A percentile compares a stretch with the other conserved stretches of the same genome.
These are phyloP conservation scores for Aphelocoma californica DNA, from an alignment of 2,797 vertebrate genomes.

Conservation along the genomic window DNA sequence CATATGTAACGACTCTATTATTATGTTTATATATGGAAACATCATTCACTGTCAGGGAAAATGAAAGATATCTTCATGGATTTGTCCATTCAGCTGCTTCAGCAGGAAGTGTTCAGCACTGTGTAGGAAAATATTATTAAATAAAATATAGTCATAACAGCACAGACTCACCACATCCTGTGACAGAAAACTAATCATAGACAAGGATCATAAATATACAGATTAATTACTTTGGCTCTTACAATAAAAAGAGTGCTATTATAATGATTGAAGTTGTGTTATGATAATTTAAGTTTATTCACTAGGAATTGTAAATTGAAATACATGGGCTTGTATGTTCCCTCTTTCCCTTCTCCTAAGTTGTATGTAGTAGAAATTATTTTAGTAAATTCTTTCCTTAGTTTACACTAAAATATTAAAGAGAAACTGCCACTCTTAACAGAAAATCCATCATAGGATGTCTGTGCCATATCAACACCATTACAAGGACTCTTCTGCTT, in stretches of 20 bases:
- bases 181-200: not conserved
- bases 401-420: conserved; percentile 4
- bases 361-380: not conserved
- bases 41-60: conserved; percentile 71
- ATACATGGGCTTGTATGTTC: not conserved
- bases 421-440: not conserved
- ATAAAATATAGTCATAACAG: conserved; percentile 43
- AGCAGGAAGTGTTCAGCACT: conserved; percentile 57
- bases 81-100: conserved; percentile 74
- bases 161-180: not conserved
- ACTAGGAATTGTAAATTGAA: conserved; percentile 1
- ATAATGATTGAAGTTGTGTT: not conserved
- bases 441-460: not conserved
- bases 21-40: conserved; percentile 73
- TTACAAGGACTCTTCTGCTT: not conserved
- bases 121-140: conserved; percentile 55
- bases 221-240: not conserved
- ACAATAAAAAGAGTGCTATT: conserved; percentile 19
- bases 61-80: conserved; percentile 71
- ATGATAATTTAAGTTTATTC: conserved; percentile 8
- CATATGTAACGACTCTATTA: conserved; percentile 70
- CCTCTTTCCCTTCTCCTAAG: not conserved
- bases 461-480: not conserved
- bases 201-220: not conserved
- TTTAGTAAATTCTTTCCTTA: not conserved